Evolutionary conservation across 2,113 vertebrate genomes (phyloP), one percentile per base, ranked within the genome.

Genomic region (Apodemus sylvaticus): DNA sequence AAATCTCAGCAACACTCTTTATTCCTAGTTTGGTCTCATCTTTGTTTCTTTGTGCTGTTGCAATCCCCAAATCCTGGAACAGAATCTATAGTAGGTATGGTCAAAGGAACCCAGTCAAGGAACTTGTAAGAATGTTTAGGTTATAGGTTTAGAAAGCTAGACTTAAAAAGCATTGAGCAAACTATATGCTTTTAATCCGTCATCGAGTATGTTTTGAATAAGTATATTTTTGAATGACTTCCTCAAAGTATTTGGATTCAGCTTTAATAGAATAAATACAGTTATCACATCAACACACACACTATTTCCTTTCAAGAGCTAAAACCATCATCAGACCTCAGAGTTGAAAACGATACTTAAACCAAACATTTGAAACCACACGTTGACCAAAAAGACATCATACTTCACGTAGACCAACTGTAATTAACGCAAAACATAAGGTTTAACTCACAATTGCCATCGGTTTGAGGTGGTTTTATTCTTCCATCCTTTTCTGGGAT

Each of bases 361-460:
- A 85, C 88, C 93, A 93, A 94, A 95, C 81, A 90, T 97, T 97
- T 94, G 70, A 62, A 93, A 95, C 92, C 85, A 71, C 90, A 93
- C 92, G 53, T 90, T 86, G 64, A 83, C 81, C n/a, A 90, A 97
- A 97, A 97, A 83, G 85, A 83, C 85, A 95, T 81, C 92, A 88
- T 55, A 68, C 81, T 95, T 97, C 93, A 53, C 51, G 45, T 68
- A 92, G 85, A 96, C 76, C 53, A 60, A 94, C 64, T 93, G 34
- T 90, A 97, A 94, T 97, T 97, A 94, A 94, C 34, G 71, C 81
- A 97, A 96, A 97, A 92, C 94, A 85, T 68, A 92, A 94, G 66
- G 76, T 95, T 96, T 88, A 92, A 60, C 77, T 97, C 42, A 93
- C 66, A 94, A 86, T 90, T 94, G 88, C 91, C 81, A 4, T 94